Percentiles rank a stretch among this genome's conserved stretches.
Evolutionary conservation across 2,797 vertebrate genomes (phyloP).

Genomic region (Esox lucius): DNA sequence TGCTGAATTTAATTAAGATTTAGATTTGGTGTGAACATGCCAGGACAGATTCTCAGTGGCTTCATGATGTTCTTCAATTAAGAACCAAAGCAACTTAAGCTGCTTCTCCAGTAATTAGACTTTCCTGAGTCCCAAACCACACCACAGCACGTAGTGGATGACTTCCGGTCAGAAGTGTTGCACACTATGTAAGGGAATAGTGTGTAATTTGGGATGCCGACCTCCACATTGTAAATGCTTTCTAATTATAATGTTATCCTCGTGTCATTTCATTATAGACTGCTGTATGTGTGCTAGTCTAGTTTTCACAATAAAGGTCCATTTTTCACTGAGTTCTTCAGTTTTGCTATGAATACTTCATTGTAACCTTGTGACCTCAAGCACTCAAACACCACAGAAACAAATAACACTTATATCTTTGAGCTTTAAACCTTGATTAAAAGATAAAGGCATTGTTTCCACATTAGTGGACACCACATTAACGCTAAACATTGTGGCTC

Average conservation of each 20-base stretch:
- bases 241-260: conserved; percentile 77
- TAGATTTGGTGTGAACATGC: conserved; percentile 82
- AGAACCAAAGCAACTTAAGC: conserved; percentile 79
- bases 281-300: background rate
- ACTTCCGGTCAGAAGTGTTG: background rate
- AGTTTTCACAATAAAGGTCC: background rate
- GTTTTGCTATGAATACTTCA: conserved; percentile 20
- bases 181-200: background rate
- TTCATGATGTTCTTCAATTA: conserved; percentile 77
- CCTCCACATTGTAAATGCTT: conserved; percentile 65
- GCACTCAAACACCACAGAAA: conserved; percentile 42
- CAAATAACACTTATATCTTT: too few relatives aligned
- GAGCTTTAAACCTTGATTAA: background rate
- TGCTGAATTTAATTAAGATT: conserved; percentile 83
- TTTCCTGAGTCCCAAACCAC: conserved; percentile 13
- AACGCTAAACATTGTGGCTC: too few relatives aligned
- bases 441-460: background rate
- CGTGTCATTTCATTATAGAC: conserved; percentile 70
- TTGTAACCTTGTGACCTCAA: conserved; percentile 32
- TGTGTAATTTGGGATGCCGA: background rate
- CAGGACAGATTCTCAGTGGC: conserved; percentile 74
- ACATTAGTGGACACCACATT: too few relatives aligned
- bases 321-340: too few relatives aligned
- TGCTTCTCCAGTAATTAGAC: conserved; percentile 81
- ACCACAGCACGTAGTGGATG: background rate